These are phyloP conservation scores for Poicephalus meyeri DNA, from an alignment of 2,113 vertebrate species.

Conservation along the genomic window DNA sequence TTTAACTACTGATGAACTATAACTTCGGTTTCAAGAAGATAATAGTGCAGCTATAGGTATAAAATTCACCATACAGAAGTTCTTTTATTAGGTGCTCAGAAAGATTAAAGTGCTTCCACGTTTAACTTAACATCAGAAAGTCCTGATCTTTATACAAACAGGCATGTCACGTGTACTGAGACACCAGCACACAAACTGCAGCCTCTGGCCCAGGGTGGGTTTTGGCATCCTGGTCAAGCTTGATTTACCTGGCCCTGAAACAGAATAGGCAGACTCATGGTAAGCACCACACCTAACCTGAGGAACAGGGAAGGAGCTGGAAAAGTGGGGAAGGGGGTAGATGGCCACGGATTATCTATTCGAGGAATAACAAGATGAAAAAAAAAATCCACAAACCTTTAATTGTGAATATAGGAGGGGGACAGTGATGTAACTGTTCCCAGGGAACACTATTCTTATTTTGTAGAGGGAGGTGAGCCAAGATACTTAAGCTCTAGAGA, in stretches of 20 bases:
- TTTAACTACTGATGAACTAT: constrained; percentile 19
- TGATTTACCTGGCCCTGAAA: not conserved
- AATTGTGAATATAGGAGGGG: constrained; percentile 65
- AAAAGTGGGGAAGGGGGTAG: not conserved
- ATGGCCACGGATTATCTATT: constrained; percentile 30
- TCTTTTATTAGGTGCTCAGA: not conserved
- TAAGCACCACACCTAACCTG: not conserved
- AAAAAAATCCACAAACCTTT: constrained; percentile 62
- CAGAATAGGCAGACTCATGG: not conserved
- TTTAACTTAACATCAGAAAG: not conserved
- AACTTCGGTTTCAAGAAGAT: not conserved
- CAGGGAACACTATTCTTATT: constrained; percentile 78
- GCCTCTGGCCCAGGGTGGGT: not conserved
- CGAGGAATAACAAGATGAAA: constrained; percentile 44
- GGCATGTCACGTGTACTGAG: not conserved
- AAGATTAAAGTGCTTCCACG: not conserved
- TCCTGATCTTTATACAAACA: not conserved
- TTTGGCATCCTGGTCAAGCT: not conserved
- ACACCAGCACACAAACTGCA: not conserved
- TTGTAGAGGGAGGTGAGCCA: constrained; percentile 79
- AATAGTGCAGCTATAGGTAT: not conserved
- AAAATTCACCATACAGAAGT: not conserved
- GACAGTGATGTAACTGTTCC: constrained; percentile 79
- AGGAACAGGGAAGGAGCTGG: not conserved
- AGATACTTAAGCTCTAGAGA: constrained; percentile 86